Base-by-base conservation (phyloP, 2,888 invertebrate genomes). In the Harmothoe impar region DNA sequence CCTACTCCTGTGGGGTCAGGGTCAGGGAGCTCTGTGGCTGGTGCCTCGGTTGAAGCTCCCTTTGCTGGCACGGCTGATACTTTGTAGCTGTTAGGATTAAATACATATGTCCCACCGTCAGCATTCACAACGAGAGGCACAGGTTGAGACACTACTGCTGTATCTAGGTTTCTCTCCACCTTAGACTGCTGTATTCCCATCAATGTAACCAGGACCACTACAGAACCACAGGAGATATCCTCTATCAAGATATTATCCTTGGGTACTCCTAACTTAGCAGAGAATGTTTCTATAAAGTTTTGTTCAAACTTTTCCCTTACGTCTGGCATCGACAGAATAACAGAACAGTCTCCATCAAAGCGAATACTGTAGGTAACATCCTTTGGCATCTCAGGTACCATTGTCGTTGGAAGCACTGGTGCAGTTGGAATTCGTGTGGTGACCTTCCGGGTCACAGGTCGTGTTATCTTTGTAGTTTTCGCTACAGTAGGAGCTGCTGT, bases 181-280 rank as follows among this genome's bases (percentile, higher is more conserved):
- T 56, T 51, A 0, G 52, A 25, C 17, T 56, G 54, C 20, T 54
- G 54, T 0, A 86, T 33, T 10, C 31, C 86, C 0, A 29, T 15
- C 0, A 86, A 52, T 25, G 5, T 56, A 25, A 52, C 7, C 56
- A 56, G 1, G 0, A 86, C 86, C 5, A 52, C 56, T 10, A 86
- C 86, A 86, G 86, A 86, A n/a, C 86, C 86, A 54, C 86, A 86
- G 1, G 54, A 86, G 0, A 86, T 86, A 54, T 54, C 54, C 0
- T 54, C 52, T 20, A 86, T 20, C 31, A 86, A 29, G 15, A 86
- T 29, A 29, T 56, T 86, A 31, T 86, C 86, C 29, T 54, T 23
- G 0, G 86, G 86, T 12, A 86, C 86, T 29, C 33, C 31, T 20
- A 86, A 3, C 20, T 86, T 86, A 15, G 10, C 56, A 31, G 56